These are phyloP conservation scores for Plumapathes pennacea DNA, from an alignment of 92 coral and sea anemone genomes.

Conservation along the genomic window DNA sequence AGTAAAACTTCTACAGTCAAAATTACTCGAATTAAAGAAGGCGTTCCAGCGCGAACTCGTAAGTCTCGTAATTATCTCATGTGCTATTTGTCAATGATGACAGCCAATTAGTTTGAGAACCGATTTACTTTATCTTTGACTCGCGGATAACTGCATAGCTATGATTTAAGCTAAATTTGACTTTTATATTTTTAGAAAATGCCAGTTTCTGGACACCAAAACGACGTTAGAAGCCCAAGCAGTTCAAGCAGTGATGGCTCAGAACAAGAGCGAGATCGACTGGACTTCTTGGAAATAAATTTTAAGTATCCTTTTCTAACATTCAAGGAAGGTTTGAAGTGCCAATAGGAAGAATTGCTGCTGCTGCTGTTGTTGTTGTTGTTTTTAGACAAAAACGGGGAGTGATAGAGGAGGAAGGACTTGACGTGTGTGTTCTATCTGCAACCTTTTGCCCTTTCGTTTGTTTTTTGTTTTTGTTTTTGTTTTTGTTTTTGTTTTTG, in stretches of 20 bases:
- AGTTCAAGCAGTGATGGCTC: conserved; percentile 61
- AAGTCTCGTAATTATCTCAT: conserved; percentile 18
- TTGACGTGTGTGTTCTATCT: too few relatives aligned
- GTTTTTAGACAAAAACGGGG: too few relatives aligned
- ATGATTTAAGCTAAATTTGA: too few relatives aligned
- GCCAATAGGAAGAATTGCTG: too few relatives aligned
- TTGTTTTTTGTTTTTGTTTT: too few relatives aligned
- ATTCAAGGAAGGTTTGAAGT: too few relatives aligned
- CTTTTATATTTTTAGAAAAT: conserved; percentile 54
- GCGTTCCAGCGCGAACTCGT: conserved; percentile 99
- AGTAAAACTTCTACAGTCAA: conserved; percentile 88
- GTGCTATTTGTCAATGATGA: too few relatives aligned
- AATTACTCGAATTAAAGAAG: conserved; percentile 88
- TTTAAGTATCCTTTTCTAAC: conserved; percentile 99
- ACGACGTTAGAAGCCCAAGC: conserved; percentile 26
- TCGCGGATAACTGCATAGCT: too few relatives aligned
- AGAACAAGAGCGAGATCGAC: conserved; percentile 61
- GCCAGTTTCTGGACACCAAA: conserved; percentile 54
- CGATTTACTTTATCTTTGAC: neutral
- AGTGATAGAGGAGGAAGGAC: too few relatives aligned
- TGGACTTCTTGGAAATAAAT: conserved; percentile 88
- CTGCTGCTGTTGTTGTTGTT: too few relatives aligned
- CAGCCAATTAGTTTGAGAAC: neutral
- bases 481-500: too few relatives aligned
- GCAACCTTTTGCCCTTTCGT: too few relatives aligned